phyloP scores from a whole-genome alignment of 2,888 invertebrate genomes.

The Drosophila imparisetae region DNA sequence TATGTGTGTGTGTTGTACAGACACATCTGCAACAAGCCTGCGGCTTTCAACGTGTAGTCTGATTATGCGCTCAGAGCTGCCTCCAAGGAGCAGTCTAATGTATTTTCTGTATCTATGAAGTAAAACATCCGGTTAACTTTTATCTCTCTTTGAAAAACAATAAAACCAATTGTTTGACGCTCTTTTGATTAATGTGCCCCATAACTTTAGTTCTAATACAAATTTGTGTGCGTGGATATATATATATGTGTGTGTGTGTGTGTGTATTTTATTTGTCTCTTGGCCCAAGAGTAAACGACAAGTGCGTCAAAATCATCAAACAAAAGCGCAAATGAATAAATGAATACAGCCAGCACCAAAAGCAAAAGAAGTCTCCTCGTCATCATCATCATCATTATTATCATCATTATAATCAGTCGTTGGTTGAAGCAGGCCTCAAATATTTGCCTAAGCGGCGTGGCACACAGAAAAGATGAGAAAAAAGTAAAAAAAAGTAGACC shows the following conservation, averaged over 20 bases:
- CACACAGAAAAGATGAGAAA: conserved; percentile 31
- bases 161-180: conserved; percentile 19
- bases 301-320: conserved; percentile 72
- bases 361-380: conserved; percentile 17
- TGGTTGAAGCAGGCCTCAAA: conserved; percentile 57
- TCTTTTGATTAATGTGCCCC: conserved; percentile 3
- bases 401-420: conserved; percentile 7
- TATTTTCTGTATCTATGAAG: conserved; percentile 23
- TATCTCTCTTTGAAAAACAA: conserved; percentile 19
- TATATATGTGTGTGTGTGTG: neutral
- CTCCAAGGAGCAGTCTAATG: conserved; percentile 26
- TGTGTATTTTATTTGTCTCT: conserved; percentile 27
- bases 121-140: conserved; percentile 40
- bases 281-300: conserved; percentile 40
- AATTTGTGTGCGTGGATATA: neutral
- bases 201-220: neutral
- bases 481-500: conserved; percentile 49
- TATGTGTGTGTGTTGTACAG: conserved; percentile 16
- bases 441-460: conserved; percentile 58
- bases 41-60: conserved; percentile 46
- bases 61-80: conserved; percentile 33
- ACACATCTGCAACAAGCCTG: conserved; percentile 39
- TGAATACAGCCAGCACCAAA: conserved; percentile 48
- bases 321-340: conserved; percentile 73
- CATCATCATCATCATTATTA: conserved; percentile 16